phyloP scores from a whole-genome alignment of 1,140 invertebrate genomes.

The Micrasema minimum region DNA sequence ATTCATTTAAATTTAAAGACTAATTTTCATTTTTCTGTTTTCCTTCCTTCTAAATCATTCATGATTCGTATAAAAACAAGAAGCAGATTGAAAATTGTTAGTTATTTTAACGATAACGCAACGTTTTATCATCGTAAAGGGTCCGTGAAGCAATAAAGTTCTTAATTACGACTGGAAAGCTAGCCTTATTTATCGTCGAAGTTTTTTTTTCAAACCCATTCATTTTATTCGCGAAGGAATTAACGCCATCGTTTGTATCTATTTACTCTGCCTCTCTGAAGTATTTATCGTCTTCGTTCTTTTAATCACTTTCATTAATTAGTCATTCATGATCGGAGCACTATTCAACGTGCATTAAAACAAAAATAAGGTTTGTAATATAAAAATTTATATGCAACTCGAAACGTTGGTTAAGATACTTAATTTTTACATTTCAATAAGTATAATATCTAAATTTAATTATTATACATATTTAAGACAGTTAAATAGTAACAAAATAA shows the following conservation, averaged over 20 bases:
- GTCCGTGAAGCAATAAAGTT: constrained; percentile 45
- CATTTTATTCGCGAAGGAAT: constrained; percentile 32
- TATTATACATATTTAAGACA: too few relatives aligned
- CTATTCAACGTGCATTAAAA: too few relatives aligned
- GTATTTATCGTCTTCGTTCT: constrained; percentile 20
- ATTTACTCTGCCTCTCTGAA: constrained; percentile 5
- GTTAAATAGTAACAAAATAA: too few relatives aligned
- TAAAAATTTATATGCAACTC: too few relatives aligned
- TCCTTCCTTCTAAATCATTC: not conserved
- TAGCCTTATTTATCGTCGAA: constrained; percentile 48
- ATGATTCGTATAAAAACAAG: constrained; percentile 15
- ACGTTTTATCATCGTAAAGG: constrained; percentile 42
- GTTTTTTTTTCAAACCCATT: constrained; percentile 37
- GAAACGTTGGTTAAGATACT: too few relatives aligned
- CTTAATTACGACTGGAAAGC: constrained; percentile 50
- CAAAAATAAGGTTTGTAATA: too few relatives aligned
- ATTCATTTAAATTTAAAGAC: too few relatives aligned
- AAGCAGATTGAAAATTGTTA: constrained; percentile 46
- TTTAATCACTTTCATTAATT: constrained; percentile 34
- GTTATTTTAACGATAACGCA: constrained; percentile 48
- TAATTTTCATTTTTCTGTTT: too few relatives aligned
- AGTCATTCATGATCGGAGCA: constrained; percentile 23
- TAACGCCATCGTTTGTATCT: constrained; percentile 33
- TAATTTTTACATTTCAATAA: too few relatives aligned
- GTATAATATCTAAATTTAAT: too few relatives aligned